A percentile compares a stretch with the other conserved stretches of the same genome.
phyloP scores from a whole-genome alignment of 2,888 invertebrate species.

The Melanostoma scalare region DNA sequence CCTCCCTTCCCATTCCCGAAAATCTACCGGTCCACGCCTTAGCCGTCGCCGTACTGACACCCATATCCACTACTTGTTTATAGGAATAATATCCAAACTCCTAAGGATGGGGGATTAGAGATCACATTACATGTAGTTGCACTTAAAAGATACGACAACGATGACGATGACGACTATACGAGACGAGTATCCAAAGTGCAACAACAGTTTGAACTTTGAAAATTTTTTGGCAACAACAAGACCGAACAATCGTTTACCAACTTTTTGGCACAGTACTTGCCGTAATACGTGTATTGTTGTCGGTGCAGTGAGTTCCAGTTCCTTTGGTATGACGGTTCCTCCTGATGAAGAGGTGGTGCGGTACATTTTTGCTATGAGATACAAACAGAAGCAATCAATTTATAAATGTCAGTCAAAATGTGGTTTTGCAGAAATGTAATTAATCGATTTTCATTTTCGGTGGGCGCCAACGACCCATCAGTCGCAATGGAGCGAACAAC shows the following conservation, averaged over 20 bases:
- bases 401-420: constrained; percentile 78
- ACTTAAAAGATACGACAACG: constrained; percentile 57
- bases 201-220: constrained; percentile 51
- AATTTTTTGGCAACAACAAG: constrained; percentile 77
- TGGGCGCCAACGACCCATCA: constrained; percentile 10
- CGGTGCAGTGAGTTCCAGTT: no score
- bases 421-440: constrained; percentile 76
- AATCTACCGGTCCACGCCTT: neutral
- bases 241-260: constrained; percentile 74
- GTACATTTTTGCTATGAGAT: constrained; percentile 75
- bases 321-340: constrained; percentile 50
- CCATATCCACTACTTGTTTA: constrained; percentile 47
- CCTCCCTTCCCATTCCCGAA: neutral
- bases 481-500: neutral
- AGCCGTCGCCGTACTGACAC: no score
- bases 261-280: constrained; percentile 46
- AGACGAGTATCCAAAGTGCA: constrained; percentile 41
- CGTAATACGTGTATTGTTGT: neutral
- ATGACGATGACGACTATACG: constrained; percentile 1
- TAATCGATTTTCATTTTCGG: constrained; percentile 76
- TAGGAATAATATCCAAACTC: constrained; percentile 39
- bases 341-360: constrained; percentile 11
- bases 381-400: constrained; percentile 76
- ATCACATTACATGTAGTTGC: constrained; percentile 71
- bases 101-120: constrained; percentile 47